Percentiles rank a stretch among this genome's conserved stretches.
phyloP scores from a whole-genome alignment of 1,140 invertebrate species.

The Drosophila saltans region DNA sequence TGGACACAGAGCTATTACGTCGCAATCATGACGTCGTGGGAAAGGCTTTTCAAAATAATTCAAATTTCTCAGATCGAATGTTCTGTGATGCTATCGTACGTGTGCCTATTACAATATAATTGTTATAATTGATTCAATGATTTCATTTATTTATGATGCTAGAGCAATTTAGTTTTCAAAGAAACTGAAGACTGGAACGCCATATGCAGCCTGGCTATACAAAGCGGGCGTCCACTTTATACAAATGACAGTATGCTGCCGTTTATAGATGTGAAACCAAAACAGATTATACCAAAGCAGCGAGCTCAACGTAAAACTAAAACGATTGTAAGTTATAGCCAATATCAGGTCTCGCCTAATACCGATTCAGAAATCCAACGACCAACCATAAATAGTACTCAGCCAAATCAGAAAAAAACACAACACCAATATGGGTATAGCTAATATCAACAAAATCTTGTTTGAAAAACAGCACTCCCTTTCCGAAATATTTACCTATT shows the following conservation, averaged over 20 bases:
- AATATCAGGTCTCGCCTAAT: too few relatives aligned
- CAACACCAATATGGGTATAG: too few relatives aligned
- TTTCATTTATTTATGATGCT: not conserved
- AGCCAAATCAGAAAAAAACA: too few relatives aligned
- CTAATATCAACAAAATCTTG: too few relatives aligned
- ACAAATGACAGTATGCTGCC: slow-evolving; percentile 63
- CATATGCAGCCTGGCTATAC: slow-evolving; percentile 49
- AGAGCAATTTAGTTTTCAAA: slow-evolving; percentile 52
- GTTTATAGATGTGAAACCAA: slow-evolving; percentile 63
- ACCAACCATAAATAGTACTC: too few relatives aligned
- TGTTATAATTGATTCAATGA: not conserved
- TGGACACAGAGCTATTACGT: slow-evolving; percentile 59
- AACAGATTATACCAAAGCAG: slow-evolving; percentile 47
- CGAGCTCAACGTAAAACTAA: slow-evolving; percentile 37
- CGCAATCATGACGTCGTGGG: slow-evolving; percentile 60
- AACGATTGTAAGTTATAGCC: slow-evolving; percentile 30
- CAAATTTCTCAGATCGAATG: slow-evolving; percentile 56
- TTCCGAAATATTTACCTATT: too few relatives aligned
- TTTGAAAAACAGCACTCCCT: too few relatives aligned
- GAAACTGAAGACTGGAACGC: slow-evolving; percentile 59
- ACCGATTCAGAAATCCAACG: too few relatives aligned
- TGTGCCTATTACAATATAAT: not conserved
- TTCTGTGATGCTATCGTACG: slow-evolving; percentile 56
- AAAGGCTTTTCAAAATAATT: slow-evolving; percentile 57
- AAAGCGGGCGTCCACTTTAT: slow-evolving; percentile 31